Base-by-base conservation (phyloP, 2,113 vertebrate species). In the Neofelis nebulosa region DNA sequence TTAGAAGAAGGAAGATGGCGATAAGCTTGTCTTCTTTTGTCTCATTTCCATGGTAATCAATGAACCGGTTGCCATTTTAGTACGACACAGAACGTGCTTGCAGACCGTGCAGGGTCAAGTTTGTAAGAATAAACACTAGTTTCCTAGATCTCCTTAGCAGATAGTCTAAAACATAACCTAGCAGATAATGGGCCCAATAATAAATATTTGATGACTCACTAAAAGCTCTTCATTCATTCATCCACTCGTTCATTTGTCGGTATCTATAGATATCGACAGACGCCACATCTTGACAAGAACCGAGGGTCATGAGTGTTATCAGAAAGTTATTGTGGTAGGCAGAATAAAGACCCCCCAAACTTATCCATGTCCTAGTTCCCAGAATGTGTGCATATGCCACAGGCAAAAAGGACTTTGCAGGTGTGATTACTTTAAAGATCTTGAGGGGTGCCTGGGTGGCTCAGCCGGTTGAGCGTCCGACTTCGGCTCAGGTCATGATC, bases 31-130 rank as follows among this genome's bases (percentile, higher is more conserved):
- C 1, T 41, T 82, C 68, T 69, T 89, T 31, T 57, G 18, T 82
- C 18, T 93, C 92, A n/a, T 48, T 76, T 92, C 11, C 10, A 41
- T 66, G 8, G 9, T 57, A 57, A 68, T 71, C 74, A 74, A 21
- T 90, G 36, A 61, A 52, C 10, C 55, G 25, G 21, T 14, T 91
- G 3, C 3, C 29, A 83, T 79, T 95, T 95, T 79, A 61, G 55
- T 68, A 93, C 45, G 68, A 92, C 45, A 93, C 27, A 83, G 41
- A 94, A 85, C 86, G 82, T 94, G 4, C 45, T 92, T 65, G 88
- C 57, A 73, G 48, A 94, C 5, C n/a, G 92, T 91, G 33, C 18
- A 66, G 19, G 36, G 7, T 65, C 21, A 86, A 13, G 8, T 83
- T 74, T 74, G 25, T 55, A 91, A n/a, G 41, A 94, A 96, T 96